These are phyloP conservation scores for Sarcophilus harrisii DNA, from an alignment of 2,797 vertebrate genomes.

Conservation along the genomic window DNA sequence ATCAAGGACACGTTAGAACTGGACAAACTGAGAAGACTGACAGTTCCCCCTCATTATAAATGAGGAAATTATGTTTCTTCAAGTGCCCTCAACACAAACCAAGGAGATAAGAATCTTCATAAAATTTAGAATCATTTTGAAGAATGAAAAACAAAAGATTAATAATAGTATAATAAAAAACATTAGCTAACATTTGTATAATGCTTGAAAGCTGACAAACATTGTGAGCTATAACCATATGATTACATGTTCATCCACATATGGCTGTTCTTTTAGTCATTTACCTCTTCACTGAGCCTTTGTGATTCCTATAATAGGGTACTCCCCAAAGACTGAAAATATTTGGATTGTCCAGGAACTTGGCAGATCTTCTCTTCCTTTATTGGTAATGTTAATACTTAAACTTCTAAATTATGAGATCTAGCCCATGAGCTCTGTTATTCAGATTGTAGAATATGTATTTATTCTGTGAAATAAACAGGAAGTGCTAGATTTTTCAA, in stretches of 20 bases:
- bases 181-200: background rate
- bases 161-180: slow-evolving; percentile 2
- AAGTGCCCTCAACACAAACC: slow-evolving; percentile 29
- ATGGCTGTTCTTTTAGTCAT: background rate
- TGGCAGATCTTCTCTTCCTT: slow-evolving; percentile 54
- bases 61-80: slow-evolving; percentile 48
- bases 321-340: slow-evolving; percentile 62
- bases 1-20: slow-evolving; percentile 48
- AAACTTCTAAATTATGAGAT: background rate
- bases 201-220: background rate
- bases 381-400: slow-evolving; percentile 45
- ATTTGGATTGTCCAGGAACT: slow-evolving; percentile 46
- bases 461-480: background rate
- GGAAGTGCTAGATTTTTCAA: slow-evolving; percentile 24
- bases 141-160: slow-evolving; percentile 27
- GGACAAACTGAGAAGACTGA: background rate
- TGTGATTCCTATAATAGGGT: background rate
- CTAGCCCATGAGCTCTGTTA: slow-evolving; percentile 19
- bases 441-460: background rate
- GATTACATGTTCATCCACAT: background rate
- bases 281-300: slow-evolving; percentile 25
- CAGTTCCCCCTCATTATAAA: background rate
- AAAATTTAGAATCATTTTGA: slow-evolving; percentile 51
- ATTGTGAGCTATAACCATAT: background rate
- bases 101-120: slow-evolving; percentile 4